A percentile compares a stretch with the other conserved stretches of the same genome.
Conservation (phyloP, 2,113 vertebrate genomes). For the Bambusicola thoracicus region DNA sequence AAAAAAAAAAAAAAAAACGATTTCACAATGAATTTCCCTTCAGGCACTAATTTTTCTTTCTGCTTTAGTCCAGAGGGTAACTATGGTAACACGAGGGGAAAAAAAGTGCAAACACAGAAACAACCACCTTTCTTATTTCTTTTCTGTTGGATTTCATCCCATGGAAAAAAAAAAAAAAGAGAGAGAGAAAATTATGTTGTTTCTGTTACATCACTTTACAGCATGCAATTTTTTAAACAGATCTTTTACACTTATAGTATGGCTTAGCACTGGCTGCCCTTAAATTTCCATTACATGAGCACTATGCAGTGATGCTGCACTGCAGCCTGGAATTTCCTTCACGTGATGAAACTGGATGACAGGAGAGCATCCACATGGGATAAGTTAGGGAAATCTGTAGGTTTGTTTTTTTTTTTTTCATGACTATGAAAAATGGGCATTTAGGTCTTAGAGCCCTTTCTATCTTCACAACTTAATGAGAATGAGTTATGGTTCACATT, state of each 20-base stretch:
- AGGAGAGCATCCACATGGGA: background rate
- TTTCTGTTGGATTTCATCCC: background rate
- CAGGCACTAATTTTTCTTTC: background rate
- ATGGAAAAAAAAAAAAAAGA: background rate
- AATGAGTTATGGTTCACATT: background rate
- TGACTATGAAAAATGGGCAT: background rate
- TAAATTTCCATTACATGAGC: background rate
- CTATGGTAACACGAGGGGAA: background rate
- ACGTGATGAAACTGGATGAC: background rate
- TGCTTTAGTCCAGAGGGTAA: background rate
- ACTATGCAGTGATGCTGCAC: background rate
- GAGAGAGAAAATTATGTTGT: background rate
- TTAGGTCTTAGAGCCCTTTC: background rate
- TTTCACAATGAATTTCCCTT: background rate
- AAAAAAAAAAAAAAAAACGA: background rate
- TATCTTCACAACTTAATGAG: background rate
- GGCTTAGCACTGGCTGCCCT: background rate
- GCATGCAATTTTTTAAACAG: background rate
- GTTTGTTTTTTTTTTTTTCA: background rate
- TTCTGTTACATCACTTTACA: background rate
- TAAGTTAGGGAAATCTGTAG: background rate
- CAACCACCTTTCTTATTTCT: background rate
- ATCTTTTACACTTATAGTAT: background rate
- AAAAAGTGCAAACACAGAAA: background rate
- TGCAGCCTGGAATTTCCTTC: background rate